These are phyloP conservation scores for Napeogenes inachia DNA, from an alignment of 2,888 invertebrate genomes.

Conservation along the genomic window DNA sequence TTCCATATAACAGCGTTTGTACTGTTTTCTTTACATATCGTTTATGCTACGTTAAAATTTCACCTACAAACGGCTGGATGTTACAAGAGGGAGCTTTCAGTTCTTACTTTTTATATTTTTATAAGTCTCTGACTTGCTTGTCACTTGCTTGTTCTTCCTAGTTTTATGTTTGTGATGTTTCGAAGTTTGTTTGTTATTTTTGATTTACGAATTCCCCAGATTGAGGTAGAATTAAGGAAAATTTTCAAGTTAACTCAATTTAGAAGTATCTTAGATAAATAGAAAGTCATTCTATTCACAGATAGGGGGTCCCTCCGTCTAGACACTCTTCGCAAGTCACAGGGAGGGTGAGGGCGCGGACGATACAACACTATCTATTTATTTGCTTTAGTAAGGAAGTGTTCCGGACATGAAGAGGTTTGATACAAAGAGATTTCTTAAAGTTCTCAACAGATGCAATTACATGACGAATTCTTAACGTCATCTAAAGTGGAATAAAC, in stretches of 20 bases:
- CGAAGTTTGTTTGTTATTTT: neutral
- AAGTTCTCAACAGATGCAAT: neutral
- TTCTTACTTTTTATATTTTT: slow-evolving; percentile 9
- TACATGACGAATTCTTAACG: neutral
- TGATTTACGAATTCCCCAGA: neutral
- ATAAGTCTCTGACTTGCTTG: no score
- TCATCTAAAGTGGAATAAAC: no score
- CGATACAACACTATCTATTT: slow-evolving; percentile 66
- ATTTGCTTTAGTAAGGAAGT: slow-evolving; percentile 68
- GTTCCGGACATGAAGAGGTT: slow-evolving; percentile 47
- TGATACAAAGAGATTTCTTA: slow-evolving; percentile 7
- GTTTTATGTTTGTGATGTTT: neutral
- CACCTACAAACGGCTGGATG: slow-evolving; percentile 22
- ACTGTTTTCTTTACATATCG: slow-evolving; percentile 25
- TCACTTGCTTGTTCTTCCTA: neutral
- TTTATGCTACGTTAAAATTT: slow-evolving; percentile 27
- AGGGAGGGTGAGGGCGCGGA: slow-evolving; percentile 67
- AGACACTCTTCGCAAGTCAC: slow-evolving; percentile 71
- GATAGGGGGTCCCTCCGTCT: slow-evolving; percentile 67
- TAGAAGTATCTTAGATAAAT: slow-evolving; percentile 36
- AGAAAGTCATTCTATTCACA: slow-evolving; percentile 39
- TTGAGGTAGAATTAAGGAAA: slow-evolving; percentile 18
- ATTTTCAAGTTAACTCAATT: slow-evolving; percentile 31
- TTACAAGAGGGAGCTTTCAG: slow-evolving; percentile 20
- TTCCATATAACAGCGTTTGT: slow-evolving; percentile 4